Conservation (phyloP, 92 coral and sea anemone species). For the Epizoanthus rinbou region DNA sequence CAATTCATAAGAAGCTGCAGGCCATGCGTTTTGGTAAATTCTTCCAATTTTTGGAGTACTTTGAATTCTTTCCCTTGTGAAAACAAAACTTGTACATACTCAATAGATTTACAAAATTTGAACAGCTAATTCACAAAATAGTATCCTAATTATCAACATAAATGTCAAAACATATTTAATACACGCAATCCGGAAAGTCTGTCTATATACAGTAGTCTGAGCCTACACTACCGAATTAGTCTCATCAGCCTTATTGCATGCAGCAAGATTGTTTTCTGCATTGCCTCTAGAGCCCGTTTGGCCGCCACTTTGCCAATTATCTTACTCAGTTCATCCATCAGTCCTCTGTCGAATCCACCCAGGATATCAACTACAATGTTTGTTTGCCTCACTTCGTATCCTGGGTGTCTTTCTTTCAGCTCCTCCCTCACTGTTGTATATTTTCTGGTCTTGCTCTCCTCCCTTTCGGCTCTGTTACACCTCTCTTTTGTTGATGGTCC, state of each 20-base stretch:
- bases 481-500: background rate
- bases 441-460: background rate
- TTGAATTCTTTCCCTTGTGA: constrained; percentile 18
- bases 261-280: constrained; percentile 12
- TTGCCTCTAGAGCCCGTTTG: constrained; percentile 30
- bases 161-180: constrained; percentile 20
- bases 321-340: constrained; percentile 28
- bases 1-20: constrained; percentile 23
- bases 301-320: constrained; percentile 17
- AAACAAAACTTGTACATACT: background rate
- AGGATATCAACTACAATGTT: constrained; percentile 16
- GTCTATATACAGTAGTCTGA: background rate
- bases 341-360: constrained; percentile 15
- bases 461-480: background rate
- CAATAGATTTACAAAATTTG: background rate
- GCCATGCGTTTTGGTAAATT: constrained; percentile 18
- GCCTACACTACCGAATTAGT: no score
- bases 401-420: constrained; percentile 17
- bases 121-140: background rate
- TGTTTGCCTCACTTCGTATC: constrained; percentile 2
- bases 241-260: constrained; percentile 21
- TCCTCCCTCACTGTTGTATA: constrained; percentile 8
- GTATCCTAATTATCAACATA: background rate
- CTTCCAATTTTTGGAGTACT: constrained; percentile 25
- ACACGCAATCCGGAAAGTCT: constrained; percentile 7